A percentile compares a stretch with the other conserved stretches of the same genome.
These are phyloP conservation scores for Psilopogon haemacephalus DNA, from an alignment of 2,113 vertebrate species.

Conservation along the genomic window DNA sequence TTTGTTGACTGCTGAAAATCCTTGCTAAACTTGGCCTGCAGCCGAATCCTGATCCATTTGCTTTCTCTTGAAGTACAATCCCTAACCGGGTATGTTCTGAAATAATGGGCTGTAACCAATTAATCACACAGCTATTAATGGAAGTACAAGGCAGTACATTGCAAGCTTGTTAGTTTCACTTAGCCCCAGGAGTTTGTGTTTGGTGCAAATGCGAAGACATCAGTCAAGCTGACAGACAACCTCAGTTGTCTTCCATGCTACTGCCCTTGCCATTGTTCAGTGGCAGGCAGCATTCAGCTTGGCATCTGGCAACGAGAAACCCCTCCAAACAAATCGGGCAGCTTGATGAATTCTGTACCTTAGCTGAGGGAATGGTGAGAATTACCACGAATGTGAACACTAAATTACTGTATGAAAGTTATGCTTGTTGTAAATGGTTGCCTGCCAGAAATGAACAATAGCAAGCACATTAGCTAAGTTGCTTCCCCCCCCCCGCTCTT, in stretches of 20 bases:
- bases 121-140: constrained; percentile 17
- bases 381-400: constrained; percentile 12
- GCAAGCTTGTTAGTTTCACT: neutral
- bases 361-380: neutral
- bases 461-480: constrained; percentile 31
- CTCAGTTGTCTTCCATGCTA: neutral
- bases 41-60: neutral
- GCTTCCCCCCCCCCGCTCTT: neutral
- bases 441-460: constrained; percentile 22
- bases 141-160: neutral
- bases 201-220: neutral
- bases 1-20: neutral
- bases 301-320: neutral
- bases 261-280: neutral
- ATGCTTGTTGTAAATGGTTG: constrained; percentile 41
- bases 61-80: neutral
- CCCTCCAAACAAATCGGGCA: neutral
- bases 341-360: neutral
- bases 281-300: neutral
- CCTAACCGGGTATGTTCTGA: neutral
- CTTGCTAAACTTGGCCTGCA: neutral
- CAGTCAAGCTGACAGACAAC: neutral
- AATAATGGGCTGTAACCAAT: constrained; percentile 15
- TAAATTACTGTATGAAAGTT: constrained; percentile 46
- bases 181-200: neutral